Percentiles rank a stretch among this genome's conserved stretches.
Evolutionary conservation across 2,888 invertebrate species (phyloP).

Genomic region (Crepidodera aurea): DNA sequence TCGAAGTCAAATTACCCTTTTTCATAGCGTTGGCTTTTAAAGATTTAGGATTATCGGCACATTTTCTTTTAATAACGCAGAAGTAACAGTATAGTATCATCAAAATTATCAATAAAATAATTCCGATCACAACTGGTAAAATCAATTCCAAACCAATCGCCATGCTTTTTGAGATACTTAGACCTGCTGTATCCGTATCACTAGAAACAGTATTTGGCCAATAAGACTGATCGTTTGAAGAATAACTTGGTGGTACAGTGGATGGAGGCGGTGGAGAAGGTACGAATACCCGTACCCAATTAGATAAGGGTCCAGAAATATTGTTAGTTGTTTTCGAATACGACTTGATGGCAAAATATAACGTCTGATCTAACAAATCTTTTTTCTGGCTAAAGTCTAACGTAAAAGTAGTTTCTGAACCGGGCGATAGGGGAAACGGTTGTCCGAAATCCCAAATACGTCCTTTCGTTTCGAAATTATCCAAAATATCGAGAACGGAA

Average conservation of each 20-base stretch:
- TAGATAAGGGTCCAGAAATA: conserved; percentile 63
- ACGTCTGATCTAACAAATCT: conserved; percentile 61
- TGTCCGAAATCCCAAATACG: conserved; percentile 60
- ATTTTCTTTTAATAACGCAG: conserved; percentile 61
- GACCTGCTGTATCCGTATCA: conserved; percentile 56
- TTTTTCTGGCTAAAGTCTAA: conserved; percentile 62
- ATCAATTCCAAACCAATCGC: conserved; percentile 62
- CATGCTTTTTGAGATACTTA: conserved; percentile 58
- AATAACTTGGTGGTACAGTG: conserved; percentile 60
- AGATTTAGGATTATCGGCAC: conserved; percentile 50
- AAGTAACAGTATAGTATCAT: conserved; percentile 63
- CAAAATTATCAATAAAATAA: conserved; percentile 60
- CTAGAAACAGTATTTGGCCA: conserved; percentile 57
- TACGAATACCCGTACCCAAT: conserved; percentile 65
- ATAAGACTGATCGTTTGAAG: conserved; percentile 55
- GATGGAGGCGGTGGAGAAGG: conserved; percentile 64
- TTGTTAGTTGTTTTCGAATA: conserved; percentile 59
- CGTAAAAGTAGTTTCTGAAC: conserved; percentile 64
- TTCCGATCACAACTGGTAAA: conserved; percentile 62
- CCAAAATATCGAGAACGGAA: conserved; percentile 60
- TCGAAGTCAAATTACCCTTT: conserved; percentile 57
- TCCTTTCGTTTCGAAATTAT: conserved; percentile 62
- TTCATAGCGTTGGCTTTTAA: conserved; percentile 52
- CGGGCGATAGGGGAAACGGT: conserved; percentile 63
- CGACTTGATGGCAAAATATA: conserved; percentile 66